Evolutionary conservation across 2,113 vertebrate genomes (phyloP).

Genomic region (Marmota monax): DNA sequence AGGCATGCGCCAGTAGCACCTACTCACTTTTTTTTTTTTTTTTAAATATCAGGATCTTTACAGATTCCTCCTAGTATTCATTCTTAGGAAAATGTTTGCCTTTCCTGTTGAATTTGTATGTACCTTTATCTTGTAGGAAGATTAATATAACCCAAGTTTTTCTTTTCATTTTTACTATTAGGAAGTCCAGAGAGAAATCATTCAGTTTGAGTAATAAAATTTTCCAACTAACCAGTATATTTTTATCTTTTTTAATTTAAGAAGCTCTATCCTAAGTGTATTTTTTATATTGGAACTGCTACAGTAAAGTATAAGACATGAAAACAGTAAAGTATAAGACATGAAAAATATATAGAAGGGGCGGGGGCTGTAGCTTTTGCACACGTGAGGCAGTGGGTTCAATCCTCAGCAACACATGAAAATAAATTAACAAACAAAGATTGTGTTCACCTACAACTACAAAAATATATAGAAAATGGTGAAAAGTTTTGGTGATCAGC

Average conservation of each 20-base stretch:
- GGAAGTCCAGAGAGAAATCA: conserved; percentile 30
- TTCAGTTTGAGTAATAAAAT: neutral
- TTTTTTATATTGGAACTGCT: conserved; percentile 4
- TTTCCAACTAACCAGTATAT: neutral
- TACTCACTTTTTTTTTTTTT: neutral
- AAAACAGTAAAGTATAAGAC: neutral
- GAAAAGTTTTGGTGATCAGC: neutral
- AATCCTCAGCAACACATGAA: too few species aligned
- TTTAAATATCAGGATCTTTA: neutral
- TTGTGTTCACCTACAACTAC: too few species aligned
- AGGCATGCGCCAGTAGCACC: too few species aligned
- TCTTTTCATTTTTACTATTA: neutral
- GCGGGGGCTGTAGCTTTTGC: too few species aligned
- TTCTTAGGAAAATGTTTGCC: neutral
- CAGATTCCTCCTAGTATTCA: conserved; percentile 8
- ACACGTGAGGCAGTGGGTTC: too few species aligned
- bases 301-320: neutral
- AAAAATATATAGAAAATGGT: neutral
- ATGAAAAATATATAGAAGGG: neutral
- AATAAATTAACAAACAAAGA: too few species aligned
- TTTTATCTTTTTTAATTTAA: neutral
- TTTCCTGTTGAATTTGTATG: conserved; percentile 1
- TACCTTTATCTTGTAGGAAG: conserved; percentile 14
- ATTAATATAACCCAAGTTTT: neutral
- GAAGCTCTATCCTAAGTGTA: neutral